phyloP scores from a whole-genome alignment of 2,888 invertebrate genomes.

The Pilophorus perplexus region DNA sequence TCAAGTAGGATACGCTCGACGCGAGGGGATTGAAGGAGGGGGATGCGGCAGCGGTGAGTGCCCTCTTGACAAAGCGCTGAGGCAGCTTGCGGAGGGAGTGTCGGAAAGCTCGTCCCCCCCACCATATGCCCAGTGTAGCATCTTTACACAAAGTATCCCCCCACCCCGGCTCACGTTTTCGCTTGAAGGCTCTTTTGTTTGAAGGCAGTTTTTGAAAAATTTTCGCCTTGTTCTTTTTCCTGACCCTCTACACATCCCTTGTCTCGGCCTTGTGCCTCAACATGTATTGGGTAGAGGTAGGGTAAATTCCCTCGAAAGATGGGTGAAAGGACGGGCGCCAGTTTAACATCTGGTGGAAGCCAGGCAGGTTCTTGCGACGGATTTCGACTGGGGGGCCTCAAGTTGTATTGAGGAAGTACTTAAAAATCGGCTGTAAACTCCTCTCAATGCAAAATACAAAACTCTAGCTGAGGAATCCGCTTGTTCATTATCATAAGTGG shows the following conservation, averaged over 20 bases:
- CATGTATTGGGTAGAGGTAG: background rate
- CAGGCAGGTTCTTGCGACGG: background rate
- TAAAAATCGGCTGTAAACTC: too few species aligned
- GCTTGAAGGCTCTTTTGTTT: slow-evolving; percentile 20
- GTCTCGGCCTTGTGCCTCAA: background rate
- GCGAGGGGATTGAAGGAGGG: too few species aligned
- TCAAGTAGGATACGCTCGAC: too few species aligned
- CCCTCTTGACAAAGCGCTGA: background rate
- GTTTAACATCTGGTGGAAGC: background rate
- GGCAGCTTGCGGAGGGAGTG: slow-evolving; percentile 9
- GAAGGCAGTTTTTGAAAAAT: slow-evolving; percentile 26
- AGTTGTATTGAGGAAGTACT: too few species aligned
- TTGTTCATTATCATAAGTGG: too few species aligned
- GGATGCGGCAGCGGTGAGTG: too few species aligned
- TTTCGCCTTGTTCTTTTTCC: too few species aligned
- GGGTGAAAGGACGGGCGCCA: background rate
- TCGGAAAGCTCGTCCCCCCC: background rate
- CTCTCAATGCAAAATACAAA: too few species aligned
- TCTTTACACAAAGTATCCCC: too few species aligned
- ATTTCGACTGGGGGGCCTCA: too few species aligned
- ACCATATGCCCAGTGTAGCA: too few species aligned
- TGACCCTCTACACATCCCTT: background rate
- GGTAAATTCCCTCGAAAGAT: background rate
- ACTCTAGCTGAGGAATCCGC: too few species aligned
- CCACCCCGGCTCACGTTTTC: slow-evolving; percentile 6